A percentile compares a stretch with the other conserved stretches of the same genome.
Conservation (phyloP, 2,113 vertebrate species). For the Laticauda colubrina region DNA sequence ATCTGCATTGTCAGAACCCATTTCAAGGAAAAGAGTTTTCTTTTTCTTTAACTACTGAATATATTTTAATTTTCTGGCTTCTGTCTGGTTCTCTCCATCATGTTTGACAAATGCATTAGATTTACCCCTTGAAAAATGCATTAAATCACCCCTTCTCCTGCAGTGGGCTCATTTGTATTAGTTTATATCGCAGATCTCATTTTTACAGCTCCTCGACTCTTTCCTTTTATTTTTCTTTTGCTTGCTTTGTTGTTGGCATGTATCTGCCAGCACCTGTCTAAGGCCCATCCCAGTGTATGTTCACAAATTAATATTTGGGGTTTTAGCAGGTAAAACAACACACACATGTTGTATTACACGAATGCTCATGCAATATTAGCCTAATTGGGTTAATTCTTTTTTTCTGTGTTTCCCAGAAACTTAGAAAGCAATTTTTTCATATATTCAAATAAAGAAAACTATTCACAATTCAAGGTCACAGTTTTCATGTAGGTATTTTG, state of each 20-base stretch:
- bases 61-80: conserved; percentile 12
- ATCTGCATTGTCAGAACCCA: neutral
- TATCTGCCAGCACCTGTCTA: neutral
- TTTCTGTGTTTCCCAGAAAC: neutral
- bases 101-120: neutral
- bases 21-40: neutral
- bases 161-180: neutral
- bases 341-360: neutral
- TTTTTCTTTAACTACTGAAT: neutral
- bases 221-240: neutral
- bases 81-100: neutral
- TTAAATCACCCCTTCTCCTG: neutral
- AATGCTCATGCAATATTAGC: neutral
- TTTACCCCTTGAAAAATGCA: neutral
- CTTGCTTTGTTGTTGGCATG: neutral
- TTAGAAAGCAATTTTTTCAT: neutral
- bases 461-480: neutral
- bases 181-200: neutral
- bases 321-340: neutral
- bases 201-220: neutral
- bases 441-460: neutral
- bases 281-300: neutral
- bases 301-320: neutral
- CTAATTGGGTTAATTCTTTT: neutral
- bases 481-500: neutral